These are phyloP conservation scores for Zaprionus ghesquierei DNA, from an alignment of 1,140 invertebrate genomes.

Conservation along the genomic window DNA sequence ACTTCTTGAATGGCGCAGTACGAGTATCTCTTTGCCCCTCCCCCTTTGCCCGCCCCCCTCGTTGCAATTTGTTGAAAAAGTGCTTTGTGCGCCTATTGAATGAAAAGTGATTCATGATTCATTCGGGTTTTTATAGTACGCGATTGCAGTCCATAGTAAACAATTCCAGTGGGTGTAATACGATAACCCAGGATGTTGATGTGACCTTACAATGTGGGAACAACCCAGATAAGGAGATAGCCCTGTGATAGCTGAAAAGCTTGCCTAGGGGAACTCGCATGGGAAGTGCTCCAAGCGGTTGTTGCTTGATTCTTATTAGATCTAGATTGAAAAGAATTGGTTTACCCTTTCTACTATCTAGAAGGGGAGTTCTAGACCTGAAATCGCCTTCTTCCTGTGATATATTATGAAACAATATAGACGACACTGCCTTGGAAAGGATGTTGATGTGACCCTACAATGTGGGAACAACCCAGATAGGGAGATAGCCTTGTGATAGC, in stretches of 20 bases:
- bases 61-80: background rate
- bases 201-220: background rate
- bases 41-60: background rate
- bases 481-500: too few species aligned
- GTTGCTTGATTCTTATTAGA: too few species aligned
- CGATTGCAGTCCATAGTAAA: constrained; percentile 6
- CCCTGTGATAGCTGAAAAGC: background rate
- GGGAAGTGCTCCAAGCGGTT: too few species aligned
- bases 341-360: too few species aligned
- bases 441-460: too few species aligned
- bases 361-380: too few species aligned
- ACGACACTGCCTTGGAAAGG: too few species aligned
- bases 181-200: constrained; percentile 23
- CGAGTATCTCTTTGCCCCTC: background rate
- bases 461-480: too few species aligned
- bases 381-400: too few species aligned
- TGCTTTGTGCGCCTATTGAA: constrained; percentile 12
- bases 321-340: too few species aligned
- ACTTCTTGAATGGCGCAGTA: constrained; percentile 8
- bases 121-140: background rate
- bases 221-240: background rate
- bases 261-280: background rate
- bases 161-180: background rate
- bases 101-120: constrained; percentile 9
- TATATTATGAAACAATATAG: too few species aligned